Base-by-base conservation (phyloP, 2,888 invertebrate species). In the Salticus scenicus region DNA sequence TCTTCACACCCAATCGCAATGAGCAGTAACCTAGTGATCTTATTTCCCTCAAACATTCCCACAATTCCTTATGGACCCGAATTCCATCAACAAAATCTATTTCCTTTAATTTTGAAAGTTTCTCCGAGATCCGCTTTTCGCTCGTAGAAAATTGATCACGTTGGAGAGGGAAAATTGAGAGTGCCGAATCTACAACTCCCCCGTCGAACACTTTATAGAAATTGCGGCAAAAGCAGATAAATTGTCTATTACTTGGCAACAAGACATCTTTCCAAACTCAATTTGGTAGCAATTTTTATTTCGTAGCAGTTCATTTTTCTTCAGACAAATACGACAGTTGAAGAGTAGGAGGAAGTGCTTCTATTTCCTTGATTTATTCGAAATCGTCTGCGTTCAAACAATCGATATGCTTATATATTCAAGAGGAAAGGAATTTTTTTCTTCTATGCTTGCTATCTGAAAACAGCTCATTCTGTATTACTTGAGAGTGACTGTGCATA, bases 171-270 rank as follows among this genome's bases (percentile, higher is more conserved):
- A 17, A 47, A 10, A 14, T 47, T 2, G 17, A 47, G 17, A 47
- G 17, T 5, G 14, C 42, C 42, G 7, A 7, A 14, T 47, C 42
- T 47, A 47, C 42, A 47, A 47, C 42, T 47, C 42, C 42, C 42
- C n/a, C 42, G 42, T 47, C 42, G 42, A 47, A 17, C 7, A 17
- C 7, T 17, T 47, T 7, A 47, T 47, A 47, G 17, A 47, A 47
- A 47, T 47, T 47, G 42, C 42, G 42, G 42, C 42, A 47, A 47
- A 47, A 47, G 42, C 42, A 47, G 42, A 47, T 47, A 47, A 47
- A 47, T 47, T 47, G 42, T 47, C 42, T 47, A 47, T 47, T 47
- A 47, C 42, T 47, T 17, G 42, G 10, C 42, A 47, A 47, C 42
- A 47, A 47, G 42, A 47, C 42, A 5, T 5, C 42, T 47, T 17